These are phyloP conservation scores for Petromus typicus DNA, from an alignment of 2,113 vertebrate species.

Conservation along the genomic window DNA sequence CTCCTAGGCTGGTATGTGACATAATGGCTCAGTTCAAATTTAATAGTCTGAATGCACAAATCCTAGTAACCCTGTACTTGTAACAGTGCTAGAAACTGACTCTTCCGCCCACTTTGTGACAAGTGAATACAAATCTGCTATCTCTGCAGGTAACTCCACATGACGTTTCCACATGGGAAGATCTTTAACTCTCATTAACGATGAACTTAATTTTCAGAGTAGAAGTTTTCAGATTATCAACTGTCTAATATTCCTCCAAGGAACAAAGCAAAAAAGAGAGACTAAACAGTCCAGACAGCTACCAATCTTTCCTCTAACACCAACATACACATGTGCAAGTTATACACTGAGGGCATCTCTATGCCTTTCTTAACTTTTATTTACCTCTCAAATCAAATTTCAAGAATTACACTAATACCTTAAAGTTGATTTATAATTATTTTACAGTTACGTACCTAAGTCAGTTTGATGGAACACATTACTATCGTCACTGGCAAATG, in stretches of 20 bases:
- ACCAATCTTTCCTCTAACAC: not conserved
- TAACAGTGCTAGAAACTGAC: not conserved
- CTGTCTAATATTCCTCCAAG: not conserved
- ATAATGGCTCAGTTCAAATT: not conserved
- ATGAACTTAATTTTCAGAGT: not conserved
- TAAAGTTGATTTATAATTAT: not conserved
- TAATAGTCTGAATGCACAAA: not conserved
- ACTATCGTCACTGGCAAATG: not conserved
- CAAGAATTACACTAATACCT: not conserved
- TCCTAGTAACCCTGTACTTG: not conserved
- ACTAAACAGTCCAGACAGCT: not conserved
- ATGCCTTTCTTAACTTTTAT: not conserved
- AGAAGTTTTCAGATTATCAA: not conserved
- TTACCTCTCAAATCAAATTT: not conserved
- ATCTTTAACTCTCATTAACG: not conserved
- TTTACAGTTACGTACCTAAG: not conserved
- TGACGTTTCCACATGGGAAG: not conserved
- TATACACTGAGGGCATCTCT: not conserved
- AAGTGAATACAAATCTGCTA: not conserved
- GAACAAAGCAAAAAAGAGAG: not conserved
- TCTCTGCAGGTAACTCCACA: not conserved
- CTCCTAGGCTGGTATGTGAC: too few relatives aligned
- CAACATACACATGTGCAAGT: not conserved
- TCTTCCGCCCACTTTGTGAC: not conserved
- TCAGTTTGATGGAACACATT: not conserved